Percentiles rank a stretch among this genome's conserved stretches.
Conservation (phyloP, 2,113 vertebrate genomes). For the Puntigrus tetrazona region DNA sequence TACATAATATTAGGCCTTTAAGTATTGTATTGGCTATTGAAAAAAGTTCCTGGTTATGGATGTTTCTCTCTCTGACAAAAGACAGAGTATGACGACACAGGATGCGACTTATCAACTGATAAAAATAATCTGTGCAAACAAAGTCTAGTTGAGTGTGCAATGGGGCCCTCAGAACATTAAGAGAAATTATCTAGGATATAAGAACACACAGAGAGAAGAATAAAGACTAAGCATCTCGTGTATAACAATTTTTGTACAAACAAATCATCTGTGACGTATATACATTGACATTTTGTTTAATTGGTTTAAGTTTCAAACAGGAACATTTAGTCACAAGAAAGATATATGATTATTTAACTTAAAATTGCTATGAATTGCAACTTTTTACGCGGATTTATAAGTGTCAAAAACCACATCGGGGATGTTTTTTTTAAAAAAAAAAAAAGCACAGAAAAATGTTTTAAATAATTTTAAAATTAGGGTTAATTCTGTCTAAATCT, state of each 20-base stretch:
- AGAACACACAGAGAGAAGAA: constrained; percentile 4
- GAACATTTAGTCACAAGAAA: background rate
- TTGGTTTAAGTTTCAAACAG: background rate
- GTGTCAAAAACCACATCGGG: background rate
- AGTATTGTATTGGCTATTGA: background rate
- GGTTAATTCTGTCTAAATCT: background rate
- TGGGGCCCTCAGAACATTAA: background rate
- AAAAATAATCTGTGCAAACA: constrained; percentile 6
- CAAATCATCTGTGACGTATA: background rate
- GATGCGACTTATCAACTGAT: constrained; percentile 7
- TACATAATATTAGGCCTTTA: background rate
- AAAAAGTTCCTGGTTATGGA: background rate
- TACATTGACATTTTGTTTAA: background rate
- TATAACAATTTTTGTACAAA: background rate
- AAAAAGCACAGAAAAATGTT: no score
- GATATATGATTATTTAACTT: background rate
- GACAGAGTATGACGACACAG: background rate
- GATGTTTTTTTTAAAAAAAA: no score
- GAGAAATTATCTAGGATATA: background rate
- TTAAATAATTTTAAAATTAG: no score
- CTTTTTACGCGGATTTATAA: background rate
- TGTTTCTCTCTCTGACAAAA: background rate
- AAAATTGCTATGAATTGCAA: background rate
- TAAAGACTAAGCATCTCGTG: background rate
- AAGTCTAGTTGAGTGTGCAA: background rate